A percentile compares a stretch with the other conserved stretches of the same genome.
These are phyloP conservation scores for Glossophaga mutica DNA, from an alignment of 2,797 vertebrate species.

Conservation along the genomic window DNA sequence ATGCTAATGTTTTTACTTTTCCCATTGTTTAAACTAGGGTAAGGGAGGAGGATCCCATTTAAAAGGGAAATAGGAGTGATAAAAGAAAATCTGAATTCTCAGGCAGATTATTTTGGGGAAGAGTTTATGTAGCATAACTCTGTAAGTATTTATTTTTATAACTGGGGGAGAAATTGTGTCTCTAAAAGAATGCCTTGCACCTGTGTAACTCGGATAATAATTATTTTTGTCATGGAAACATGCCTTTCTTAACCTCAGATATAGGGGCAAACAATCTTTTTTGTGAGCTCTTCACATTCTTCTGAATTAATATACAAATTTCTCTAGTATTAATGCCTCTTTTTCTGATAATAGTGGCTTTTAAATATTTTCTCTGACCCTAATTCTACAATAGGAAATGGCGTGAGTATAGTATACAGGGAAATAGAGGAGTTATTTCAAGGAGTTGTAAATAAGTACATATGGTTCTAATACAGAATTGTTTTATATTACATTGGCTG, in stretches of 20 bases:
- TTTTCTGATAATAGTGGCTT: constrained; percentile 42
- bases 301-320: neutral
- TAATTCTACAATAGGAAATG: neutral
- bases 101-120: neutral
- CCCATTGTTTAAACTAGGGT: neutral
- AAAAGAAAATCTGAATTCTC: neutral
- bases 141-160: constrained; percentile 28
- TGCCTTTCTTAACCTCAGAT: neutral
- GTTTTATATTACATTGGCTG: neutral
- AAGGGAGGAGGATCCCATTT: neutral
- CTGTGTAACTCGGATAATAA: neutral
- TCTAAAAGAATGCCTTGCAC: neutral
- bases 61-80: neutral
- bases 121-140: neutral
- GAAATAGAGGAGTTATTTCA: neutral
- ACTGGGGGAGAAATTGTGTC: neutral
- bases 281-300: neutral
- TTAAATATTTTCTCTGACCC: neutral
- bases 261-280: neutral
- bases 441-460: neutral
- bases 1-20: neutral
- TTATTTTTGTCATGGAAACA: constrained; percentile 13
- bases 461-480: constrained; percentile 16
- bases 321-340: neutral
- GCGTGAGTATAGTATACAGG: neutral